phyloP scores from a whole-genome alignment of 2,888 invertebrate species.

The Dasysyrphus albostriatus region DNA sequence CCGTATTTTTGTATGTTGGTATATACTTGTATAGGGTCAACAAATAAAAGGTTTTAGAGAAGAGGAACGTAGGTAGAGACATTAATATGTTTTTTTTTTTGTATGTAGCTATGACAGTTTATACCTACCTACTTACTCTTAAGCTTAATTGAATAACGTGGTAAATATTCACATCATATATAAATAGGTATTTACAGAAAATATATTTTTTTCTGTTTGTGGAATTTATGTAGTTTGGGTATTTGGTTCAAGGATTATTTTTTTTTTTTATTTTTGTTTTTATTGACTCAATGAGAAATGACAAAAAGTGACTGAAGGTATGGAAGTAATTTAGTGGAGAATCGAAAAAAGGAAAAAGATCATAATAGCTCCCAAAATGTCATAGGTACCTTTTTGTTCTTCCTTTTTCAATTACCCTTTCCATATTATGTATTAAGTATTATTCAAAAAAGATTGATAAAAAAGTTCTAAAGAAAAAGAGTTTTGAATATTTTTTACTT shows the following conservation, averaged over 20 bases:
- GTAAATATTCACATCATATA: not conserved
- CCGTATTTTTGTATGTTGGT: not conserved
- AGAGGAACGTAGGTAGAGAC: not conserved
- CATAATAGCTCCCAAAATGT: constrained; percentile 4
- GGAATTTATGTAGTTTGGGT: not conserved
- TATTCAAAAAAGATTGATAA: not conserved
- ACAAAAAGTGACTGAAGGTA: not conserved
- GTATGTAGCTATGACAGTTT: not conserved
- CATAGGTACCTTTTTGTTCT: constrained; percentile 19
- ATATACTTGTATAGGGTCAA: not conserved
- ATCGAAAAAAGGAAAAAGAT: not conserved
- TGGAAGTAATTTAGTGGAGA: not conserved
- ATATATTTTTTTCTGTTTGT: not conserved
- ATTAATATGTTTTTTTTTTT: too few relatives aligned
- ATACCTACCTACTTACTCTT: not conserved
- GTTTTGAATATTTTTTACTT: not conserved
- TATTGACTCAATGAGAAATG: not conserved
- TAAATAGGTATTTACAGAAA: not conserved
- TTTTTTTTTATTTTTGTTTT: not conserved
- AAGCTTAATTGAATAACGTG: not conserved
- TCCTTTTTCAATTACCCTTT: constrained; percentile 23
- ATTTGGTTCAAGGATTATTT: too few relatives aligned
- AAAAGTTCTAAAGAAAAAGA: not conserved
- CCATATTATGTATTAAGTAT: not conserved
- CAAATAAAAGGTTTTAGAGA: not conserved